phyloP scores from a whole-genome alignment of 2,113 vertebrate species.

The Gymnogyps californianus region DNA sequence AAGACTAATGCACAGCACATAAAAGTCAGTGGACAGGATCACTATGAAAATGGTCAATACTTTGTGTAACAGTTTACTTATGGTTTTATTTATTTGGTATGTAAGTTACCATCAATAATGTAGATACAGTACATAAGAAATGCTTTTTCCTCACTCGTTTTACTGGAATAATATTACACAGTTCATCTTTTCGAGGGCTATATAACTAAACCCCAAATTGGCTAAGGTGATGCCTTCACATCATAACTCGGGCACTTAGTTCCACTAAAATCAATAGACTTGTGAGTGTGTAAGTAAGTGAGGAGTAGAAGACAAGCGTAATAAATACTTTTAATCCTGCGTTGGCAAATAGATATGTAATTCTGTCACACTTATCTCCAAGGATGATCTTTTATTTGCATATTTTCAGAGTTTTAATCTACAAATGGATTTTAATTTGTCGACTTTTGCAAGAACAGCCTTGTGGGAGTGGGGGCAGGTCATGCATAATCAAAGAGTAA shows the following conservation, averaged over 20 bases:
- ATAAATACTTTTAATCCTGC: slow-evolving; percentile 35
- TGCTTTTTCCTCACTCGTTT: neutral
- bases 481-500: slow-evolving; percentile 28
- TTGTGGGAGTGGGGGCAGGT: slow-evolving; percentile 12
- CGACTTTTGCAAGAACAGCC: neutral
- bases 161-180: slow-evolving; percentile 11
- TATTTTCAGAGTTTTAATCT: slow-evolving; percentile 51
- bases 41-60: slow-evolving; percentile 30
- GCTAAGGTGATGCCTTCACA: neutral
- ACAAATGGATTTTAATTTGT: slow-evolving; percentile 63
- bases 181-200: neutral
- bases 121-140: neutral
- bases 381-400: slow-evolving; percentile 32
- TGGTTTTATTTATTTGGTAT: slow-evolving; percentile 16
- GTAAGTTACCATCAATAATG: slow-evolving; percentile 37
- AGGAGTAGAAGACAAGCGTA: slow-evolving; percentile 44
- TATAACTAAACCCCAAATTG: slow-evolving; percentile 9
- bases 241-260: slow-evolving; percentile 32
- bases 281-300: neutral
- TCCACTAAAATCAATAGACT: slow-evolving; percentile 44
- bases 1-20: neutral
- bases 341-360: slow-evolving; percentile 22
- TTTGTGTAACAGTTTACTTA: slow-evolving; percentile 19
- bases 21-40: slow-evolving; percentile 31
- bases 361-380: slow-evolving; percentile 38